phyloP scores from a whole-genome alignment of 2,113 vertebrate species.

The Osmerus eperlanus region DNA sequence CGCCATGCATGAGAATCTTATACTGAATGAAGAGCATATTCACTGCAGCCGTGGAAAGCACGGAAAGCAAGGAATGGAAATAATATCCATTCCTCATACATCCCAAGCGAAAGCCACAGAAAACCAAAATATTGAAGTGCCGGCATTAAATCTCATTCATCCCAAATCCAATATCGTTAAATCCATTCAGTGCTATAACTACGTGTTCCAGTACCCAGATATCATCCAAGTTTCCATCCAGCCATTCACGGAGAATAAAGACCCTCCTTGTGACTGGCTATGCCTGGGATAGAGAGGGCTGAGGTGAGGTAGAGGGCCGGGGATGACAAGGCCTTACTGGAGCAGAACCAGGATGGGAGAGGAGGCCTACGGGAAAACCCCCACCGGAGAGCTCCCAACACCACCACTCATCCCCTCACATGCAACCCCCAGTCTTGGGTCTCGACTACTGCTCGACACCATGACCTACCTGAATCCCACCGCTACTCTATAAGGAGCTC shows the following conservation, averaged over 20 bases:
- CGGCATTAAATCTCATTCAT: slow-evolving; percentile 46
- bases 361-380: slow-evolving; percentile 66
- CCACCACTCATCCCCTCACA: slow-evolving; percentile 39
- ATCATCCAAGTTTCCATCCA: slow-evolving; percentile 63
- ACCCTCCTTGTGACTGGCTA: slow-evolving; percentile 60
- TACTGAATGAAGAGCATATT: slow-evolving; percentile 13
- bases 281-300: slow-evolving; percentile 47
- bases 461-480: too few relatives aligned
- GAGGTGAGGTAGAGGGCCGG: slow-evolving; percentile 45
- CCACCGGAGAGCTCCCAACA: slow-evolving; percentile 53
- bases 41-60: slow-evolving; percentile 30
- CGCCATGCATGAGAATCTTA: slow-evolving; percentile 13
- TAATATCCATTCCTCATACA: slow-evolving; percentile 27
- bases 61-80: slow-evolving; percentile 55
- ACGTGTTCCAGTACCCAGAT: slow-evolving; percentile 41
- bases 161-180: slow-evolving; percentile 50
- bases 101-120: slow-evolving; percentile 48
- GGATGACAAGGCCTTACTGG: slow-evolving; percentile 38
- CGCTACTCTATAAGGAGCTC: too few relatives aligned
- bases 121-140: slow-evolving; percentile 48
- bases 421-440: slow-evolving; percentile 30
- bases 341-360: slow-evolving; percentile 59
- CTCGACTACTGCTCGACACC: too few relatives aligned
- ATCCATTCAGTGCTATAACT: slow-evolving; percentile 34
- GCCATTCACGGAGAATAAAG: slow-evolving; percentile 64